Percentiles rank a stretch among this genome's conserved stretches.
Evolutionary conservation across 1,140 invertebrate species (phyloP).

Genomic region (Anoplolepis gracilipes): DNA sequence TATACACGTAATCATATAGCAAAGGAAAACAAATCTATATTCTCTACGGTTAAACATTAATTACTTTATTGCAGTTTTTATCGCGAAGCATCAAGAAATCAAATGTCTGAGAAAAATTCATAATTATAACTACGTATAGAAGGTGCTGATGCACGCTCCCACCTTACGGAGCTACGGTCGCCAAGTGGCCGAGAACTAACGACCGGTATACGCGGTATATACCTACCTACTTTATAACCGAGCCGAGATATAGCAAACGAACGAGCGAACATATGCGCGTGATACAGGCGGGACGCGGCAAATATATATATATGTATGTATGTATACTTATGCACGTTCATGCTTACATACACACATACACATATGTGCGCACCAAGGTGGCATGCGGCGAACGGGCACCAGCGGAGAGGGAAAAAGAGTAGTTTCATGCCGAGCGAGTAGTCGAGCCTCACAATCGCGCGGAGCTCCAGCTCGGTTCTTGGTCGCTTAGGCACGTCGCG

Average conservation of each 20-base stretch:
- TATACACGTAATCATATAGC: conserved; percentile 27
- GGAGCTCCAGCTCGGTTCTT: conserved; percentile 59
- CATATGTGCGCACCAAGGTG: neutral
- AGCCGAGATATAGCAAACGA: conserved; percentile 29
- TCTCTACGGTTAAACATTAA: neutral
- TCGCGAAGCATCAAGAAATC: neutral
- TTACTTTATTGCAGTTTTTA: neutral
- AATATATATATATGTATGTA: neutral
- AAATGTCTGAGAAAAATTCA: conserved; percentile 40
- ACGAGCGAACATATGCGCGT: neutral
- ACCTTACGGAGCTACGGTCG: conserved; percentile 60
- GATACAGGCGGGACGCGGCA: neutral
- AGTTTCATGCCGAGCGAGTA: conserved; percentile 62
- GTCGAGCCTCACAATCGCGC: conserved; percentile 66
- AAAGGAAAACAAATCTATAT: conserved; percentile 28
- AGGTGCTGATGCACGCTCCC: conserved; percentile 58
- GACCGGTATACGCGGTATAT: conserved; percentile 44
- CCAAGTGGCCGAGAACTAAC: conserved; percentile 65
- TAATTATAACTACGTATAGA: neutral
- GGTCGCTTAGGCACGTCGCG: conserved; percentile 34
- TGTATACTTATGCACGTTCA: neutral
- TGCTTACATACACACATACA: neutral
- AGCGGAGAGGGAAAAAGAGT: conserved; percentile 56
- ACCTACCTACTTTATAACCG: conserved; percentile 57
- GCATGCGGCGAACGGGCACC: conserved; percentile 46